A percentile compares a stretch with the other conserved stretches of the same genome.
Evolutionary conservation across 1,140 invertebrate genomes (phyloP).

Genomic region (Diabrotica virgifera): DNA sequence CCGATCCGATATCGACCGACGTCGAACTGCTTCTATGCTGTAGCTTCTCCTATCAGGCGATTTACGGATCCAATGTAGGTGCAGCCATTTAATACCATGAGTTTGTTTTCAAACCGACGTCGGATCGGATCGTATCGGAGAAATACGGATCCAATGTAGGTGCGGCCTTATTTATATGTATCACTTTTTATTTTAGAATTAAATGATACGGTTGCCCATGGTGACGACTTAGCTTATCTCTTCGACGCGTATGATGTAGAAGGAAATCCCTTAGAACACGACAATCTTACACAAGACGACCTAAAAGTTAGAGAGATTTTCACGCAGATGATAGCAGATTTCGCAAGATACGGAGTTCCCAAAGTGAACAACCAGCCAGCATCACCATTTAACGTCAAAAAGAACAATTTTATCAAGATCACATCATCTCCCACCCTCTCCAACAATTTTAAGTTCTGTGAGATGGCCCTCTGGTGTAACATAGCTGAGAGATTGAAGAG

Average conservation of each 20-base stretch:
- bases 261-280: constrained; percentile 51
- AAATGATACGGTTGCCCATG: constrained; percentile 56
- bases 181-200: constrained; percentile 25
- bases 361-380: constrained; percentile 41
- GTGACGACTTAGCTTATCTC: constrained; percentile 67
- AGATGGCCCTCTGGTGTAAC: constrained; percentile 61
- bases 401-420: constrained; percentile 57
- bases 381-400: constrained; percentile 48
- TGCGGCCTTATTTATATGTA: too few relatives aligned
- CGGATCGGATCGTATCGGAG: too few relatives aligned
- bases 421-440: constrained; percentile 48
- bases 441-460: constrained; percentile 59
- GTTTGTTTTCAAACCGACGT: too few relatives aligned
- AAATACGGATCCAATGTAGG: too few relatives aligned
- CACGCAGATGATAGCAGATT: constrained; percentile 63
- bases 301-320: constrained; percentile 59
- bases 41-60: too few relatives aligned
- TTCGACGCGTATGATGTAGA: constrained; percentile 61
- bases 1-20: too few relatives aligned
- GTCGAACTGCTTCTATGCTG: too few relatives aligned
- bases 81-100: too few relatives aligned
- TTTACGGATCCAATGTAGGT: too few relatives aligned
- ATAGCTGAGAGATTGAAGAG: constrained; percentile 53
- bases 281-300: constrained; percentile 52
- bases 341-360: constrained; percentile 54